Evolutionary conservation across 2,888 invertebrate species (phyloP).

Genomic region (Tromatobia lineatoria): DNA sequence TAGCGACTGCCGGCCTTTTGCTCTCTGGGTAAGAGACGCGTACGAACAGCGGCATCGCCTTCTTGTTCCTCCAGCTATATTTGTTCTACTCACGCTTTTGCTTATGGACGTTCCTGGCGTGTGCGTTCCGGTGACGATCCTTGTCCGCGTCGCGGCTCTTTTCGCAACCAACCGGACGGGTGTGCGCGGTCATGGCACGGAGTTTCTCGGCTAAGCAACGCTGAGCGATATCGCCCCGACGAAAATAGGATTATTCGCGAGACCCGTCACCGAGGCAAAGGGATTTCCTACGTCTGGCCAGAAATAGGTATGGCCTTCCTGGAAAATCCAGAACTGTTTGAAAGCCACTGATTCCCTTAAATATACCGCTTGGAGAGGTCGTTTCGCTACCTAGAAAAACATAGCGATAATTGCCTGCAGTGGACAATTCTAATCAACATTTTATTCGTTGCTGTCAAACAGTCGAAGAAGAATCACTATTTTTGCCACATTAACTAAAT

Average conservation of each 20-base stretch:
- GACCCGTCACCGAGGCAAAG: conserved; percentile 54
- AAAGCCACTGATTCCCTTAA: conserved; percentile 24
- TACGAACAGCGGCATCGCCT: conserved; percentile 42
- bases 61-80: conserved; percentile 78
- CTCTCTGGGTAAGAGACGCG: conserved; percentile 39
- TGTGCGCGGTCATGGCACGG: conserved; percentile 42
- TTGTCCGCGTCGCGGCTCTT: conserved; percentile 32
- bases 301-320: conserved; percentile 61
- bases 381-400: neutral
- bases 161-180: conserved; percentile 3
- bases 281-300: conserved; percentile 65
- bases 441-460: neutral
- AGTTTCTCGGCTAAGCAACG: conserved; percentile 47
- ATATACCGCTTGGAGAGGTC: neutral
- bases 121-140: conserved; percentile 39
- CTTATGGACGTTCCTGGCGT: conserved; percentile 17
- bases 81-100: conserved; percentile 69
- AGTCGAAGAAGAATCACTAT: too few species aligned
- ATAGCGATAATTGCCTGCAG: neutral
- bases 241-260: conserved; percentile 64
- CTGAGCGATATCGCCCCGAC: conserved; percentile 60
- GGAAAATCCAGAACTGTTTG: conserved; percentile 58
- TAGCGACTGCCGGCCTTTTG: conserved; percentile 38
- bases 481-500: too few species aligned
- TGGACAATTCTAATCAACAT: neutral